Percentiles rank a stretch among this genome's conserved stretches.
Conservation (phyloP, 2,888 invertebrate genomes). For the Heteromurus nitidus region DNA sequence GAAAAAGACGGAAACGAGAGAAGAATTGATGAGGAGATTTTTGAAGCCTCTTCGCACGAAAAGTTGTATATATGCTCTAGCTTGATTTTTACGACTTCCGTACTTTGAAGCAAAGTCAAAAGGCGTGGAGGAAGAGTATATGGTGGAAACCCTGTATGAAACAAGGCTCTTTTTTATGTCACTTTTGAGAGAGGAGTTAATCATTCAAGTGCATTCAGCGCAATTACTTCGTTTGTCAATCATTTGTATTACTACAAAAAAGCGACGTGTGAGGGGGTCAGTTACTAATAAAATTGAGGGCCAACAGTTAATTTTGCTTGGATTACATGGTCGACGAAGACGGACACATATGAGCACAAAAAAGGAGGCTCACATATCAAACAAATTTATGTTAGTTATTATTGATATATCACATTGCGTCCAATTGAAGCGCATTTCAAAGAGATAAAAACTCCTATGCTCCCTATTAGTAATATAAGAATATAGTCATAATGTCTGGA, state of each 20-base stretch:
- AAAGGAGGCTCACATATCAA: slow-evolving; percentile 50
- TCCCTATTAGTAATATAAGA: too few relatives aligned
- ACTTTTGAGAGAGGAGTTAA: slow-evolving; percentile 30
- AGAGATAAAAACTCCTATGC: neutral
- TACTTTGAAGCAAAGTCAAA: neutral
- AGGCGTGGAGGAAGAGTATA: slow-evolving; percentile 3
- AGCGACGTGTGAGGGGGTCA: slow-evolving; percentile 37
- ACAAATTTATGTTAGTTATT: slow-evolving; percentile 44
- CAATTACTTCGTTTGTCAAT: slow-evolving; percentile 65
- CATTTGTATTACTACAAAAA: slow-evolving; percentile 30
- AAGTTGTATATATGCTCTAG: neutral
- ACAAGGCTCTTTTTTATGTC: slow-evolving; percentile 55
- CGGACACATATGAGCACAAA: slow-evolving; percentile 32
- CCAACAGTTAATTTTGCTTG: slow-evolving; percentile 46
- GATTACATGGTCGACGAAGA: slow-evolving; percentile 37
- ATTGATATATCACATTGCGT: slow-evolving; percentile 53
- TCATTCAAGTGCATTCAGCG: slow-evolving; percentile 45
- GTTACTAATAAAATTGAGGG: slow-evolving; percentile 48
- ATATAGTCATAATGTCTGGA: too few relatives aligned
- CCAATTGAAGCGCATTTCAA: slow-evolving; percentile 41
- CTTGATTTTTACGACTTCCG: slow-evolving; percentile 10
- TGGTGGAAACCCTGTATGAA: slow-evolving; percentile 10
- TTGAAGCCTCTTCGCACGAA: neutral
- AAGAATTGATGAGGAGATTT: neutral
- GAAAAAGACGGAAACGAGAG: too few relatives aligned